Evolutionary conservation across 2,888 invertebrate species (phyloP).

Genomic region (Tetranychus piercei): DNA sequence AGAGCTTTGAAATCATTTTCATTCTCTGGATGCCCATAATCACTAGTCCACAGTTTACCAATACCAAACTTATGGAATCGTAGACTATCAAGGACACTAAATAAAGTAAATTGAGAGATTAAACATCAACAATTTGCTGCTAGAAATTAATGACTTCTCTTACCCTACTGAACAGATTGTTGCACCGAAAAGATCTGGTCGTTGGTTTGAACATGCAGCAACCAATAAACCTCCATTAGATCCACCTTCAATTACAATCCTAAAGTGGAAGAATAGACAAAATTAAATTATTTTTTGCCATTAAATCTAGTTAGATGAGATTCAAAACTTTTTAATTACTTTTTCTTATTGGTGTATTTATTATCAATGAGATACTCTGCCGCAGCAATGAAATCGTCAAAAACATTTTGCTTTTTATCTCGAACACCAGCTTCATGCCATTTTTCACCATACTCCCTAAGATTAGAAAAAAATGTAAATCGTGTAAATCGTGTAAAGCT

Average conservation of each 20-base stretch:
- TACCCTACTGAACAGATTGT: not conserved
- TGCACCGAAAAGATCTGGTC: constrained; percentile 70
- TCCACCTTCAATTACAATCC: constrained; percentile 71
- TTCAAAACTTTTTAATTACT: constrained; percentile 30
- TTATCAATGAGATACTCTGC: constrained; percentile 66
- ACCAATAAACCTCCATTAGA: constrained; percentile 95
- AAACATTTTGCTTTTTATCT: constrained; percentile 84
- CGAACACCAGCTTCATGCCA: constrained; percentile 89
- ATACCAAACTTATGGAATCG: constrained; percentile 95
- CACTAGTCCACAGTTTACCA: constrained; percentile 87
- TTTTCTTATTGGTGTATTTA: constrained; percentile 54
- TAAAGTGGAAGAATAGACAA: constrained; percentile 26
- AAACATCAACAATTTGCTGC: constrained; percentile 21
- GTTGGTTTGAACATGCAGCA: constrained; percentile 80
- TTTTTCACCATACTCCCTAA: constrained; percentile 81
- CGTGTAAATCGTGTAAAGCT: not conserved
- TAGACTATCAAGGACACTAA: constrained; percentile 89
- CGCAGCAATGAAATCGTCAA: constrained; percentile 85
- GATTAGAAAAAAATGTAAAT: constrained; percentile 11
- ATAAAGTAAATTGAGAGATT: not conserved
- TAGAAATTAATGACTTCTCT: not conserved
- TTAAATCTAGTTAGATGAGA: not conserved
- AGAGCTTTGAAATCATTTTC: constrained; percentile 66
- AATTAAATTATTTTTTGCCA: not conserved
- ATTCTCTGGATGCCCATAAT: constrained; percentile 79